These are phyloP conservation scores for Lysiphlebus fabarum DNA, from an alignment of 1,140 invertebrate species.

Conservation along the genomic window DNA sequence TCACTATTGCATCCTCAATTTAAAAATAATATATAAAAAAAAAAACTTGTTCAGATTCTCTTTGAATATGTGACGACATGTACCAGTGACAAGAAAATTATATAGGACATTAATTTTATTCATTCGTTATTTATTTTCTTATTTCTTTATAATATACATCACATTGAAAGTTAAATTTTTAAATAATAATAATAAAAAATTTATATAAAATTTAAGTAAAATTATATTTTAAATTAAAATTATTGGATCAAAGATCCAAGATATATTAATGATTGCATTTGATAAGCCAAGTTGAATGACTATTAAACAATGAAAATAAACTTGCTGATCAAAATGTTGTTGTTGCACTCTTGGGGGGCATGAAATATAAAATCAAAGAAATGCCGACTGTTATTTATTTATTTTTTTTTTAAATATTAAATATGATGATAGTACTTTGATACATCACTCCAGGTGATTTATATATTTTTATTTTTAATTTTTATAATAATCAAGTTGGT, in stretches of 20 bases:
- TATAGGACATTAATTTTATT: not conserved
- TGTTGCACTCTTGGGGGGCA: slow-evolving; percentile 25
- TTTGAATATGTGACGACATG: slow-evolving; percentile 8
- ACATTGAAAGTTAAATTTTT: too few species aligned
- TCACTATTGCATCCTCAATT: slow-evolving; percentile 3
- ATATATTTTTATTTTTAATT: too few species aligned
- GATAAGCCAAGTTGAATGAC: slow-evolving; percentile 11
- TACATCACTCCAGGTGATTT: slow-evolving; percentile 24
- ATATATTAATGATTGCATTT: not conserved
- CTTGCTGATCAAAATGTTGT: slow-evolving; percentile 5
- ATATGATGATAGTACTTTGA: slow-evolving; percentile 29
- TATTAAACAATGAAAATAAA: slow-evolving; percentile 7
- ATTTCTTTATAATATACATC: not conserved
- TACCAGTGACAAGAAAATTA: slow-evolving; percentile 11
- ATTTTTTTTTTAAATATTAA: too few species aligned
- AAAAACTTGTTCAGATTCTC: slow-evolving; percentile 12
- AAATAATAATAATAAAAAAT: not conserved
- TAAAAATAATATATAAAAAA: not conserved
- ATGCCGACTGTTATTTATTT: slow-evolving; percentile 31
- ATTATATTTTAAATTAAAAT: not conserved
- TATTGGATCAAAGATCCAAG: not conserved
- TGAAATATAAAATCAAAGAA: slow-evolving; percentile 19
- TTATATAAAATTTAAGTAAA: too few species aligned
- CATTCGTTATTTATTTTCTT: not conserved
- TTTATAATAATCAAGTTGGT: slow-evolving; percentile 12